Base-by-base conservation (phyloP, 2,113 vertebrate genomes). In the Myocastor coypus region DNA sequence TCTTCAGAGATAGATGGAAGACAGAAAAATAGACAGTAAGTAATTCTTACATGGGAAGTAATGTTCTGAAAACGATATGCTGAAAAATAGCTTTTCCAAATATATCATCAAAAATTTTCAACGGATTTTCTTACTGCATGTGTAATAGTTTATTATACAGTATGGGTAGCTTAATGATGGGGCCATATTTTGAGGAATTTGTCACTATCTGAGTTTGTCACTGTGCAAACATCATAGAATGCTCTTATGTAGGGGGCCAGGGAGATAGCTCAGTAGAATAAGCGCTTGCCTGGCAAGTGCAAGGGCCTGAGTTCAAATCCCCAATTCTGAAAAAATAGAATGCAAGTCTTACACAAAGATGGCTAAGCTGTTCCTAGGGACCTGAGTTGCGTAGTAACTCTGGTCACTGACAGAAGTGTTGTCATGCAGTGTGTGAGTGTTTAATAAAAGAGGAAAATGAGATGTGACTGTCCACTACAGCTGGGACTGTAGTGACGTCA, bases 381-480 rank as follows among this genome's bases (percentile, higher is more conserved):
- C 37, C 59, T 5, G 24, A 28, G 26, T 30, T 59, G 13, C 26
- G 8, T 83, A 5, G 17, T 71, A 83, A 26, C 5, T 24, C 13
- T 34, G 20, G 34, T 37, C 66, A 37, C 6, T 52, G 42, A 69
- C 11, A n/a, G 32, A 34, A n/a, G 20, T 3, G 1, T 84, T 50
- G 12, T 8, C 52, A 30, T 30, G 42, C 13, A 12, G 26, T 7
- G 20, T 12, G 12, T n/a, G 52, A 57, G 32, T 69, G 26, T 68
- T 26, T 52, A 0, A 42, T 86, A 20, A 87, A 64, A n/a, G 10
- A 40, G 22, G n/a, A 26, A 63, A 8, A 42, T 46, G 17, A 34
- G 37, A 19, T 16, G 20, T 7, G 0, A 28, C 10, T n/a, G n/a
- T n/a, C n/a, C n/a, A n/a, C n/a, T n/a, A n/a, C n/a, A 0, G 4